Evolutionary conservation across 2,797 vertebrate genomes (phyloP), one percentile per base, ranked within the genome.

Genomic region (Thamnophis elegans): DNA sequence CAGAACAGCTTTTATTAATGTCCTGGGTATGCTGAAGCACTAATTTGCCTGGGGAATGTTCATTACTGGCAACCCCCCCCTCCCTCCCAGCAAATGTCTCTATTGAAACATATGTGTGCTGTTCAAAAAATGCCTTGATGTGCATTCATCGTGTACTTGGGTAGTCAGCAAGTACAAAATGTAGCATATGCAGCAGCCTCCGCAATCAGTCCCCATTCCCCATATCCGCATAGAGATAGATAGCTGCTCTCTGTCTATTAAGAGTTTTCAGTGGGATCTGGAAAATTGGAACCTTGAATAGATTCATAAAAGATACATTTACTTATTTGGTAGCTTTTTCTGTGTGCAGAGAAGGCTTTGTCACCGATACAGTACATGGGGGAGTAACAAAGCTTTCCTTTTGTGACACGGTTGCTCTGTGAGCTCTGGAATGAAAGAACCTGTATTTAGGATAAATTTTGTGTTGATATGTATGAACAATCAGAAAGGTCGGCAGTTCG

Each of bases 111-210:
- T 92, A 86, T 87, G 85, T 36, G 68, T 11, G 32, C 55, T 73
- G 42, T 91, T 93, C 86, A 85, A 73, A 88, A 36, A 93, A 88
- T 62, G 89, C 86, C n/a, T 36, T 16, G 16, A 51, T 42, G 85
- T 32, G 22, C 89, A 60, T 62, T 25, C 86, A 91, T 87, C 28
- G 42, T 93, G 92, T 93, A 88, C 89, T 91, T 90, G 88, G 92
- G 92, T 73, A 91, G 82, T 88, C 20, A 60, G 68, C 28, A 82
- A 93, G 93, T 89, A 93, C 90, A 93, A 89, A 65, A 91, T 91
- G 92, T 93, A 62, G 89, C 92, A 60, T 68, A 32, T 59, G 60
- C 51, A 68, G 13, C 88, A 86, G 1, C 90, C 93, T 60, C 93
- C 93, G 62, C 92, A 88, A 22, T 85, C n/a, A 20, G 28, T n/a